Conservation (phyloP, 2,797 vertebrate genomes). For the Coregonus suidteri region DNA sequence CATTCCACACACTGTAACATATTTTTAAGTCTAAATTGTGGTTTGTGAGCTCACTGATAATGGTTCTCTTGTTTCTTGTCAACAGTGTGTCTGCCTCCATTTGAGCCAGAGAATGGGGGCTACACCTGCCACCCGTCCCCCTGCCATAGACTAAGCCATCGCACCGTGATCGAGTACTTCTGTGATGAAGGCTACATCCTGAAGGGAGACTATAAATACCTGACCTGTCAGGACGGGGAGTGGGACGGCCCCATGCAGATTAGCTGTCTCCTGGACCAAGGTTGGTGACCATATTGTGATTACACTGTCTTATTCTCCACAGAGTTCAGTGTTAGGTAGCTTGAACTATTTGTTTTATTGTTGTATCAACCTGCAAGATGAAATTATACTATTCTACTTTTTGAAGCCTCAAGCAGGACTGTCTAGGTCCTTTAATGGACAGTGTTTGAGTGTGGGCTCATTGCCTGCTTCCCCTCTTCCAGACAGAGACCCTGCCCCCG, state of each 20-base stretch:
- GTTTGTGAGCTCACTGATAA: neutral
- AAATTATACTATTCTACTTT: neutral
- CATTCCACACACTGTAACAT: neutral
- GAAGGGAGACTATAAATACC: slow-evolving; percentile 94
- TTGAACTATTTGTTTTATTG: neutral
- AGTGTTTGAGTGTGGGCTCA: neutral
- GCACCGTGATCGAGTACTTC: slow-evolving; percentile 92
- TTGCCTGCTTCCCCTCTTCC: slow-evolving; percentile 19
- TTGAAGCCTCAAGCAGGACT: neutral
- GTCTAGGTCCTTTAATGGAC: no score
- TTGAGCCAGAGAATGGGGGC: slow-evolving; percentile 89
- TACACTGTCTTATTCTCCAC: slow-evolving; percentile 4
- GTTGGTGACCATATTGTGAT: slow-evolving; percentile 56
- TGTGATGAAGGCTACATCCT: slow-evolving; percentile 92
- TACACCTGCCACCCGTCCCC: slow-evolving; percentile 90
- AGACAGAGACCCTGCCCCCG: slow-evolving; percentile 81
- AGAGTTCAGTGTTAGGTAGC: neutral
- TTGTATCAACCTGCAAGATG: neutral
- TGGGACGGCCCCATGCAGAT: slow-evolving; percentile 92
- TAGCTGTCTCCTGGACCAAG: slow-evolving; percentile 88
- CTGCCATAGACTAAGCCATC: slow-evolving; percentile 83
- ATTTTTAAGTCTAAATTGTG: neutral
- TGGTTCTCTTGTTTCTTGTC: slow-evolving; percentile 27
- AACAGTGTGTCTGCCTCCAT: slow-evolving; percentile 87
- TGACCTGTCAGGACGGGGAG: slow-evolving; percentile 92